These are phyloP conservation scores for Andrena chrysosceles DNA, from an alignment of 2,888 invertebrate genomes.

Conservation along the genomic window DNA sequence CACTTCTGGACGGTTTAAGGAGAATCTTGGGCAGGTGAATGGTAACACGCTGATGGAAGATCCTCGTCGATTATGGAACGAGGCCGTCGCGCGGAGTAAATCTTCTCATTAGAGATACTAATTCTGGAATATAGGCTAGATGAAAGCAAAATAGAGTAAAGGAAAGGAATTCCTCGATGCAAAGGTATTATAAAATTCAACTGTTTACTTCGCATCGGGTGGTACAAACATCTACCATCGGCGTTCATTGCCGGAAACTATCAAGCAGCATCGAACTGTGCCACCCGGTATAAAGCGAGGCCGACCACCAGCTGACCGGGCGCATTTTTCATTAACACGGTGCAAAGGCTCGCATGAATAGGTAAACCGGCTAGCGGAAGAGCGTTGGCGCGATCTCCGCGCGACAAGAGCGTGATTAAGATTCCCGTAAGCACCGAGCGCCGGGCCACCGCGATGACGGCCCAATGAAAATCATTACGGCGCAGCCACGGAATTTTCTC, in stretches of 20 bases:
- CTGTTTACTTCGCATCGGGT: not conserved
- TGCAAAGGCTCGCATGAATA: slow-evolving; percentile 82
- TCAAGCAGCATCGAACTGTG: slow-evolving; percentile 32
- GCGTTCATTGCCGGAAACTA: not conserved
- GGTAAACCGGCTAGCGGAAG: slow-evolving; percentile 75
- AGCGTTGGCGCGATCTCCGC: slow-evolving; percentile 65
- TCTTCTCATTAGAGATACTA: not conserved
- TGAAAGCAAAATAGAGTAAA: too few species aligned
- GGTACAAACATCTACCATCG: not conserved
- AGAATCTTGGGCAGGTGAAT: not conserved
- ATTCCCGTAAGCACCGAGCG: slow-evolving; percentile 62
- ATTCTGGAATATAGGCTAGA: not conserved
- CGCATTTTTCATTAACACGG: slow-evolving; percentile 83
- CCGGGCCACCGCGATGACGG: slow-evolving; percentile 45
- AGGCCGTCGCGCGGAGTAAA: not conserved
- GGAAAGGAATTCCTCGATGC: too few species aligned
- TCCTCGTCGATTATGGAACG: not conserved
- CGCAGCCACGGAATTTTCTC: slow-evolving; percentile 28
- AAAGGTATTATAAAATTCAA: too few species aligned
- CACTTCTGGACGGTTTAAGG: slow-evolving; percentile 31
- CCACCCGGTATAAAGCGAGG: slow-evolving; percentile 74
- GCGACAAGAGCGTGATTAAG: slow-evolving; percentile 66
- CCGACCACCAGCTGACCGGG: slow-evolving; percentile 77
- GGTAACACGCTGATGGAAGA: slow-evolving; percentile 14
- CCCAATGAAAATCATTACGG: slow-evolving; percentile 55